Conservation (phyloP, 2,113 vertebrate genomes). For the Struthio camelus region DNA sequence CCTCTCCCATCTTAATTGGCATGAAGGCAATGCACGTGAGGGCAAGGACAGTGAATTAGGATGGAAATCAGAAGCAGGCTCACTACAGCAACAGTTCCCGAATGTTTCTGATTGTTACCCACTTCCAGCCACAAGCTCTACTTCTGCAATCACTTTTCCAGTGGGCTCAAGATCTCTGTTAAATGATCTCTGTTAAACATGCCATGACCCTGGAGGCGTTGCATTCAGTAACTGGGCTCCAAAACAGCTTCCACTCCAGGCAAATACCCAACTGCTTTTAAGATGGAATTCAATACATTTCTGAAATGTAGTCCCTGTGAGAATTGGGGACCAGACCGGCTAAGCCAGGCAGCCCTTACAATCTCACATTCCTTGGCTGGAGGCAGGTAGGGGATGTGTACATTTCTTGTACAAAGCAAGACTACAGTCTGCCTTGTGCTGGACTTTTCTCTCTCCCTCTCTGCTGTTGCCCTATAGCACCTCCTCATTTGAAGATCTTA, state of each 20-base stretch:
- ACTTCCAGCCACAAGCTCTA: not conserved
- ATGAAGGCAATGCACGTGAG: accelerated
- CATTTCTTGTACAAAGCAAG: not conserved
- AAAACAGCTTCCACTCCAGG: conserved; percentile 39
- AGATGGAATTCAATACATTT: conserved; percentile 62
- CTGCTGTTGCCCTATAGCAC: not conserved
- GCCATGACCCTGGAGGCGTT: not conserved
- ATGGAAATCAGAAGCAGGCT: not conserved
- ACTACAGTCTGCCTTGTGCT: accelerated
- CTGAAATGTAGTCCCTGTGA: conserved; percentile 14
- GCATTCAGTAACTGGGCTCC: not conserved
- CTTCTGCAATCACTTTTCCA: not conserved
- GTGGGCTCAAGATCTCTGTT: not conserved
- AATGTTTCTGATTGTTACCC: not conserved
- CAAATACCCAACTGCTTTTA: not conserved
- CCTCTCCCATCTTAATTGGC: not conserved
- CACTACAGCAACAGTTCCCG: not conserved
- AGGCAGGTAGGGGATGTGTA: not conserved
- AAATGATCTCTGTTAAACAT: conserved; percentile 27
- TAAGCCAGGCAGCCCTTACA: not conserved
- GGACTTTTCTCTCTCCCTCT: not conserved
- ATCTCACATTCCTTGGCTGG: conserved; percentile 22
- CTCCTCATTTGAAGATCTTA: not conserved
- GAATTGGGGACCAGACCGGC: not conserved
- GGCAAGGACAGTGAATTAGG: not conserved